Conservation (phyloP, 2,113 vertebrate species). For the Maccullochella peelii region DNA sequence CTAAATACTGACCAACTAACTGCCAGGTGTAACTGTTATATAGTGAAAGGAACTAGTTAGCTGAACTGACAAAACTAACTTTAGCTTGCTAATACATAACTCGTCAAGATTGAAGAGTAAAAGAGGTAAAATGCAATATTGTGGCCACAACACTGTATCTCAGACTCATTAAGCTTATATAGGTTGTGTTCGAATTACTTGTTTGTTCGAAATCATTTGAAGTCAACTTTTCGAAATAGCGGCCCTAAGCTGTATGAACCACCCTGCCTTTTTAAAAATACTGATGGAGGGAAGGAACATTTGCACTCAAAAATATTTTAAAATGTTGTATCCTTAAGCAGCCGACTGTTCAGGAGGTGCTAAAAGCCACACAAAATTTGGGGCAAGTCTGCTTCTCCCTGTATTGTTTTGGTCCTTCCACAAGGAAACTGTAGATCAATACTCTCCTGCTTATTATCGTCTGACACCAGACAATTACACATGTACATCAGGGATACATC, state of each 20-base stretch:
- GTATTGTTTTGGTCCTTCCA: slow-evolving; percentile 23
- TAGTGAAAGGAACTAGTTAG: too few relatives aligned
- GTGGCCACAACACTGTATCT: background rate
- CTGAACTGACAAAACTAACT: background rate
- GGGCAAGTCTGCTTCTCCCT: background rate
- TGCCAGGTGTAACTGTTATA: background rate
- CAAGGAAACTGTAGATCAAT: slow-evolving; percentile 57
- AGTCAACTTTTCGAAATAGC: background rate
- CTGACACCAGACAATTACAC: slow-evolving; percentile 55
- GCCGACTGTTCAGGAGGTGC: background rate
- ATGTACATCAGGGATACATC: slow-evolving; percentile 25
- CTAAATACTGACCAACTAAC: background rate
- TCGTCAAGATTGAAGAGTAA: background rate
- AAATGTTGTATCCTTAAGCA: background rate
- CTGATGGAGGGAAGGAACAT: background rate
- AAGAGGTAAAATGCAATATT: background rate
- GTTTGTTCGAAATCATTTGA: background rate
- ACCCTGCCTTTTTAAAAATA: background rate
- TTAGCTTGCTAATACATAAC: background rate
- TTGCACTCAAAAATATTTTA: background rate
- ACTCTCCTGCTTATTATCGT: slow-evolving; percentile 38
- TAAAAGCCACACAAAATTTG: slow-evolving; percentile 12
- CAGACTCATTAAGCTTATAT: background rate
- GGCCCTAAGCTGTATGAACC: background rate
- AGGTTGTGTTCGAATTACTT: background rate